phyloP scores from a whole-genome alignment of 2,113 vertebrate genomes.

The Struthio camelus region DNA sequence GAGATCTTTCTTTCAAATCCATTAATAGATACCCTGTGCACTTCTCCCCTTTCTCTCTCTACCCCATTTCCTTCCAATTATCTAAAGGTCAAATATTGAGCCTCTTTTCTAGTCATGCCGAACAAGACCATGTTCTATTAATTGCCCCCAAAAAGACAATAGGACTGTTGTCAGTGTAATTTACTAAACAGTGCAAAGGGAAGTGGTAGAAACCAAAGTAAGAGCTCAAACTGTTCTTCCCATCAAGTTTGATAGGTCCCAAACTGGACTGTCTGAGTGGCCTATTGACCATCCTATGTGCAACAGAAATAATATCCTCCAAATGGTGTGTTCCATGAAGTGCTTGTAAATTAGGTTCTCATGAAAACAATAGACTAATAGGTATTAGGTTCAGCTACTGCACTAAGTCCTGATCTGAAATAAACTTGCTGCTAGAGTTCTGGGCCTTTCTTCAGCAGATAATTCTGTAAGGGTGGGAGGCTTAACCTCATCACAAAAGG shows the following conservation, averaged over 20 bases:
- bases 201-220: not conserved
- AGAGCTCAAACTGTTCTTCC: not conserved
- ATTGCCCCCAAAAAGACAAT: not conserved
- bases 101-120: not conserved
- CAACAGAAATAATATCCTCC: not conserved
- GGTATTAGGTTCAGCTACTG: not conserved
- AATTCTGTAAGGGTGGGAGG: not conserved
- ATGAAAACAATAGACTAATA: not conserved
- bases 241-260: not conserved
- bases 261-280: not conserved
- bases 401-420: not conserved
- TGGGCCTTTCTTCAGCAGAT: not conserved
- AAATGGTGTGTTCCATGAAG: not conserved
- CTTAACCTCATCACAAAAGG: not conserved
- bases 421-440: not conserved
- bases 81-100: not conserved
- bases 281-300: not conserved
- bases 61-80: not conserved
- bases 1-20: not conserved
- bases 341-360: not conserved
- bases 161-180: not conserved
- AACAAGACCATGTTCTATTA: not conserved
- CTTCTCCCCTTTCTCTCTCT: not conserved
- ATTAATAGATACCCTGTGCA: not conserved
- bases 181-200: not conserved